Evolutionary conservation across 2,797 vertebrate species (phyloP), one percentile per base, ranked within the genome.

Genomic region (Eutrigla gurnardus): DNA sequence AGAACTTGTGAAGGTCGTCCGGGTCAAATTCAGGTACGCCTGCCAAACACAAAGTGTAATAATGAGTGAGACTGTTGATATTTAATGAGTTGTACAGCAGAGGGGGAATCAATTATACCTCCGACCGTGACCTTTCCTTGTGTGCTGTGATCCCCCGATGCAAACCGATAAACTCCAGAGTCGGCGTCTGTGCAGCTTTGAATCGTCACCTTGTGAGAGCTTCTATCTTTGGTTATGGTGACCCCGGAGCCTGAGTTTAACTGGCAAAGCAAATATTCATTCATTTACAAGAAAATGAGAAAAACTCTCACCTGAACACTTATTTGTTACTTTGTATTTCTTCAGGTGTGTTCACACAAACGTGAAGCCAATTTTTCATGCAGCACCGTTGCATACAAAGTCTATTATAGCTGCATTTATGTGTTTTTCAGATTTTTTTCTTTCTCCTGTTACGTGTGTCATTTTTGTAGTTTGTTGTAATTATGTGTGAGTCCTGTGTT

Each of bases 1-100:
- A 93, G 81, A 97, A 93, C 68, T 93, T 95, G 62, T 94, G 89
- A 36, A 92, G 77, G 53, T 95, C 90, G 7, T 95, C 93, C 1
- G 89, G 75, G 70, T 96, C 91, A 73, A 97, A 92, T 73, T 90
- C 89, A 1, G 96, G 95, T 60, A 94, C 80, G 49, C 94, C 96
- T 97, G 58, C 63, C 15, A 78, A 69, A 53, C 33, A 84, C 6
- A 76, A 72, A 81, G 39, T 60, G 10, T 32, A 49, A 47, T 60
- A 25, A 25, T 81, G 2, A 47, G 5, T 58, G 70, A 7, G 65
- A 43, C 13, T 46, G 0, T 17, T 32, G 0, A 17, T 4, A 36
- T 63, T 49, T 42, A 36, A 61, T 50, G 17, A 32, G 12, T 36
- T 63, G 1, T 52, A 3, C 17, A 52, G 14, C 17, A 62, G 63